phyloP scores from a whole-genome alignment of 2,888 invertebrate species.

The Tipula helvola region DNA sequence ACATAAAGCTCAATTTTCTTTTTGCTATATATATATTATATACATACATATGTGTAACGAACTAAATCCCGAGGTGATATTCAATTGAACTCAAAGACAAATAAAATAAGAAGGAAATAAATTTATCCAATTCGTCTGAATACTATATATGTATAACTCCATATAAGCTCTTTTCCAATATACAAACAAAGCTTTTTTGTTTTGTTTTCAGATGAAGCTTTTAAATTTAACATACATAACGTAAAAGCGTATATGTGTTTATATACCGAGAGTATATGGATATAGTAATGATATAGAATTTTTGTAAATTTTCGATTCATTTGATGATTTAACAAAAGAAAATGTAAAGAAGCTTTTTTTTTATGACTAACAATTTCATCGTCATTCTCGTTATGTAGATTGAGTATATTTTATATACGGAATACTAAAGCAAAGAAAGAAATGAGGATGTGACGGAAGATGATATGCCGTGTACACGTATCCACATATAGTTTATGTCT shows the following conservation, averaged over 20 bases:
- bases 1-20: neutral
- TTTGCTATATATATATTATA: neutral
- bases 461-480: neutral
- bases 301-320: neutral
- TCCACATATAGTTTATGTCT: neutral
- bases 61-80: neutral
- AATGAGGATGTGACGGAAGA: neutral
- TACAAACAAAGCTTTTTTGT: neutral
- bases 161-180: neutral
- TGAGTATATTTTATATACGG: neutral
- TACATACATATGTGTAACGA: neutral
- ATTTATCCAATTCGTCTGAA: neutral
- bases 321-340: constrained; percentile 4
- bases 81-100: neutral
- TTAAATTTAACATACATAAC: neutral
- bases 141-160: neutral
- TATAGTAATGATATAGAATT: neutral
- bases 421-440: neutral
- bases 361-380: neutral
- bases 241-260: neutral
- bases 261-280: neutral
- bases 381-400: neutral
- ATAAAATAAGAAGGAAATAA: neutral
- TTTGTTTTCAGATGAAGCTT: neutral
- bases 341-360: neutral